These are phyloP conservation scores for Tricholaema leucomelas DNA, from an alignment of 2,113 vertebrate species.

Conservation along the genomic window DNA sequence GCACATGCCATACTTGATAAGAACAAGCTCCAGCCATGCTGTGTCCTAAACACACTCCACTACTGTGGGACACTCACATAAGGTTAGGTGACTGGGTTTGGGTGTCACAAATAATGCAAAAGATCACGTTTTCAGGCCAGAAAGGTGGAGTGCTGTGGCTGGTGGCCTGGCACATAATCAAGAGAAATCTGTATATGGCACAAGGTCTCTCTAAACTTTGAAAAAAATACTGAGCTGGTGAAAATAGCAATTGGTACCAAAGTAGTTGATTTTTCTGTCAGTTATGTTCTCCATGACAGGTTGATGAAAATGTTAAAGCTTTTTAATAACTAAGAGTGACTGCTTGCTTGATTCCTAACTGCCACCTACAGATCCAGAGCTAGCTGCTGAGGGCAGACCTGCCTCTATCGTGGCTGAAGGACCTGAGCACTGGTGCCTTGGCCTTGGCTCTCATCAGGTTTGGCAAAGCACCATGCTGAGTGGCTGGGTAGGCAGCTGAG, in stretches of 20 bases:
- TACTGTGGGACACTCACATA: accelerated
- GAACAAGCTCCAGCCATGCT: accelerated
- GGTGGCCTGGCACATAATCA: not conserved
- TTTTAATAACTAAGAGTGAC: not conserved
- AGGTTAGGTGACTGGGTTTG: not conserved
- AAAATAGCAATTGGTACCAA: not conserved
- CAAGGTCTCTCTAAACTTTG: not conserved
- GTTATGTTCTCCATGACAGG: not conserved
- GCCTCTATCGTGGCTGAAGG: not conserved
- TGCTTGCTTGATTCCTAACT: not conserved
- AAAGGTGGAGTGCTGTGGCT: not conserved
- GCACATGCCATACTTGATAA: accelerated
- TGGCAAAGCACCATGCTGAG: accelerated
- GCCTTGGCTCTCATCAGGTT: not conserved
- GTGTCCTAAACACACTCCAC: accelerated
- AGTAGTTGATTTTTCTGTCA: not conserved
- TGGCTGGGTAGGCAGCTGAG: not conserved
- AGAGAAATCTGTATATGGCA: not conserved
- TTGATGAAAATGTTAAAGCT: not conserved
- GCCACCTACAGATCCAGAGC: accelerated
- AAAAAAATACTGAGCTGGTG: not conserved
- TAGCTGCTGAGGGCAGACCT: not conserved
- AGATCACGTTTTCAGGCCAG: not conserved
- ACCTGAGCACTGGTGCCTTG: accelerated
- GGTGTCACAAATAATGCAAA: accelerated